Evolutionary conservation across 2,797 vertebrate species (phyloP), one percentile per base, ranked within the genome.

Genomic region (Tadarida brasiliensis): DNA sequence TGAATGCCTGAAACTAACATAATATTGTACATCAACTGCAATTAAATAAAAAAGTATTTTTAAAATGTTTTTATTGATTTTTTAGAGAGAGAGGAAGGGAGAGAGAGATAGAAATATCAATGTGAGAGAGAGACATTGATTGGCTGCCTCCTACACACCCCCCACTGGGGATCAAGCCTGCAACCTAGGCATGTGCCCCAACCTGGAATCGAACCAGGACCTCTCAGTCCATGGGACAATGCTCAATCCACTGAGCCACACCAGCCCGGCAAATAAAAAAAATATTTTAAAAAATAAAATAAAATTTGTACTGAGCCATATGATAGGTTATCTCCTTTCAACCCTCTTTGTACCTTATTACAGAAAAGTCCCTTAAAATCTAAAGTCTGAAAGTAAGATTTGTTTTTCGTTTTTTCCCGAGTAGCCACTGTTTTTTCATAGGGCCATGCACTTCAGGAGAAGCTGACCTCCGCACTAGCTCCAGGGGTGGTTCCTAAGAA

Each of bases 311-410:
- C 5, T 77, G 68, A 89, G 22, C 63, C 87, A 93, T 47, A 30
- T 39, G 59, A 71, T 22, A 35, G 33, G 26, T 86, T 51, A 51
- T 61, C 44, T 95, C 68, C 74, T 88, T 87, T 83, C 17, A 82
- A 19, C 12, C 17, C 44, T 92, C 59, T 87, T 83, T 86, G 65
- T 54, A 65, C 16, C 51, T 91, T 80, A 92, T 17, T 67, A 70
- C 1, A 91, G 57, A 90, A 92, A 87, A 51, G 49, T n/a, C n/a
- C 20, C 57, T 82, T 90, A 84, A 49, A 89, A 78, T 81, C 35
- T 35, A 15, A 81, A 51, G 30, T 59, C 44, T 91, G 67, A 87
- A 57, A 90, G 61, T 9, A 73, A 56, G 22, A 44, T 35, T 51
- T 81, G 11, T 35, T 78, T 93, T 39, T 59, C 39, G 11, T 59